Evolutionary conservation across 1,140 invertebrate species (phyloP).

Genomic region (Epicauta chinensis): DNA sequence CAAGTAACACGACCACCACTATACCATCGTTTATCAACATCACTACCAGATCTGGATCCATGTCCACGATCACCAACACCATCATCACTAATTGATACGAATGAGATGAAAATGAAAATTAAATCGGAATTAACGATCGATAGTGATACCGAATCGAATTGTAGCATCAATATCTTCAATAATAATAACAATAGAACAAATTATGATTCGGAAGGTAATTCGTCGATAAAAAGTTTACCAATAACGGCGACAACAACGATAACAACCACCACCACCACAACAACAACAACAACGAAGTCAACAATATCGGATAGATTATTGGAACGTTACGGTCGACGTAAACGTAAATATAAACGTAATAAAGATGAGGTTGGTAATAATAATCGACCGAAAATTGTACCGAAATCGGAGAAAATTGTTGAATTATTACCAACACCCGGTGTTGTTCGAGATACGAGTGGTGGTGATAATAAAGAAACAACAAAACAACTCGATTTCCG

Average conservation of each 20-base stretch:
- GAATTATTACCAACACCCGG: slow-evolving; percentile 53
- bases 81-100: slow-evolving; percentile 49
- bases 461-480: slow-evolving; percentile 45
- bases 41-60: slow-evolving; percentile 68
- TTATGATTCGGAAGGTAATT: slow-evolving; percentile 61
- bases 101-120: slow-evolving; percentile 37
- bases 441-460: slow-evolving; percentile 39
- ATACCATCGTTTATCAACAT: slow-evolving; percentile 57
- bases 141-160: slow-evolving; percentile 61
- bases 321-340: slow-evolving; percentile 55
- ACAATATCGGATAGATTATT: slow-evolving; percentile 58
- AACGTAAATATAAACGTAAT: slow-evolving; percentile 50
- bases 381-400: slow-evolving; percentile 45
- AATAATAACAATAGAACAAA: slow-evolving; percentile 46
- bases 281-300: slow-evolving; percentile 45
- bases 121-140: slow-evolving; percentile 51
- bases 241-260: slow-evolving; percentile 12
- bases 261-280: no score
- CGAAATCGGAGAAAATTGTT: slow-evolving; percentile 48
- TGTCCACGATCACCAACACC: slow-evolving; percentile 56
- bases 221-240: slow-evolving; percentile 37
- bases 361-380: slow-evolving; percentile 50
- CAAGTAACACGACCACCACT: slow-evolving; percentile 60
- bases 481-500: slow-evolving; percentile 56
- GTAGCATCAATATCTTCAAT: slow-evolving; percentile 51